A percentile compares a stretch with the other conserved stretches of the same genome.
These are phyloP conservation scores for Athalia cordata DNA, from an alignment of 2,888 invertebrate species.

Conservation along the genomic window DNA sequence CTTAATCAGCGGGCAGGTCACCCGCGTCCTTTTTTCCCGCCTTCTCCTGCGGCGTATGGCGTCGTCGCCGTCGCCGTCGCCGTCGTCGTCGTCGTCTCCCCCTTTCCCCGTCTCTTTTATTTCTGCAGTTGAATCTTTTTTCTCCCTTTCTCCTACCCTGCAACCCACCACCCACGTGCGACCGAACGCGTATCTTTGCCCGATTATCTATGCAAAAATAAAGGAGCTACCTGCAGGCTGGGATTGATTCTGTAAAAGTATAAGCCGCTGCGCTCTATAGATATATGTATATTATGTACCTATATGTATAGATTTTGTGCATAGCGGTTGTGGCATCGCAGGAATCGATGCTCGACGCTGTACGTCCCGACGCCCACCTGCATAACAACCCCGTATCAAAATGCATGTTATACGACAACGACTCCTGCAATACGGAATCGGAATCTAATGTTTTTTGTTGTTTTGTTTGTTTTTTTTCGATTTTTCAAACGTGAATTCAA, in stretches of 20 bases:
- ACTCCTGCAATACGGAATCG: no score
- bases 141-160: not conserved
- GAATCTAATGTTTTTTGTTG: no score
- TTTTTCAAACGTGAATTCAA: no score
- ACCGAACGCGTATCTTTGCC: conserved; percentile 57
- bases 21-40: not conserved
- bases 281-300: conserved; percentile 22
- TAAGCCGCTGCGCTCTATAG: conserved; percentile 20
- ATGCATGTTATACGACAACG: no score
- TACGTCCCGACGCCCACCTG: not conserved
- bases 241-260: conserved; percentile 40
- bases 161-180: conserved; percentile 21
- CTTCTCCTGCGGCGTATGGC: conserved; percentile 48
- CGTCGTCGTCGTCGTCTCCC: conserved; percentile 62
- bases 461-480: no score
- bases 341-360: not conserved
- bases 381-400: no score
- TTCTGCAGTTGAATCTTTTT: not conserved
- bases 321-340: no score
- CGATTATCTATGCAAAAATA: conserved; percentile 71
- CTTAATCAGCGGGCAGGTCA: not conserved
- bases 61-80: conserved; percentile 67
- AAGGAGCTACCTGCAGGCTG: conserved; percentile 60
- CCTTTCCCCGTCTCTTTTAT: conserved; percentile 61
- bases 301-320: not conserved